Evolutionary conservation across 2,888 invertebrate species (phyloP).

Genomic region (Dasysyrphus tricinctus): DNA sequence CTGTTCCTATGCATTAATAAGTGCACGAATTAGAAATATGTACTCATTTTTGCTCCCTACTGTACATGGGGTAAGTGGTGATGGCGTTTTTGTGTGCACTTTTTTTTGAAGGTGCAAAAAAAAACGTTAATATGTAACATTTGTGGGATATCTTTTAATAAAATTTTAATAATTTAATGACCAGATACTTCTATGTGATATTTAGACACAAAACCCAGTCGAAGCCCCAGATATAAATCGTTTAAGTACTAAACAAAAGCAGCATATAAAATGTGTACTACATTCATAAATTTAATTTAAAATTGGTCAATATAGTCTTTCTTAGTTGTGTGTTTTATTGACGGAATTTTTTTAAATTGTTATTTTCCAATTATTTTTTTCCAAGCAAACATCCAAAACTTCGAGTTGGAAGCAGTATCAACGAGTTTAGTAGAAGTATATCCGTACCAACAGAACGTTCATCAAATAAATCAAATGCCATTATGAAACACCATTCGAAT

Average conservation of each 20-base stretch:
- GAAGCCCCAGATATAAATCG: not conserved
- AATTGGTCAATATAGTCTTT: not conserved
- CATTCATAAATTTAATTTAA: not conserved
- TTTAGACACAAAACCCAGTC: not conserved
- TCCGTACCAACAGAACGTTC: slow-evolving; percentile 93
- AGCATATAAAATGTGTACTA: not conserved
- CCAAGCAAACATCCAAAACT: slow-evolving; percentile 90
- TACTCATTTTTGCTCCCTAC: too few relatives aligned
- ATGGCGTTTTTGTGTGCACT: too few relatives aligned
- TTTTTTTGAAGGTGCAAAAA: too few relatives aligned
- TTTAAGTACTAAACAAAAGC: not conserved
- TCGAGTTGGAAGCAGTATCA: slow-evolving; percentile 84
- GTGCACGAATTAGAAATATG: too few relatives aligned
- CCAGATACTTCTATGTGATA: too few relatives aligned
- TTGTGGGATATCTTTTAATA: too few relatives aligned
- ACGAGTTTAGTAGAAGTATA: slow-evolving; percentile 93
- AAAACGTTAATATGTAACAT: too few relatives aligned
- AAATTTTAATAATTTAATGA: too few relatives aligned
- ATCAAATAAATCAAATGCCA: slow-evolving; percentile 81
- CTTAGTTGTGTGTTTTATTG: not conserved
- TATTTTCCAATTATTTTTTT: slow-evolving; percentile 64
- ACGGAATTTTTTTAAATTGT: not conserved
- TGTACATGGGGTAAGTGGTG: too few relatives aligned
- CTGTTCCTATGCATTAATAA: too few relatives aligned
- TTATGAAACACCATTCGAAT: slow-evolving; percentile 82